A percentile compares a stretch with the other conserved stretches of the same genome.
phyloP scores from a whole-genome alignment of 1,140 invertebrate genomes.

The Lordiphosa clarofinis region DNA sequence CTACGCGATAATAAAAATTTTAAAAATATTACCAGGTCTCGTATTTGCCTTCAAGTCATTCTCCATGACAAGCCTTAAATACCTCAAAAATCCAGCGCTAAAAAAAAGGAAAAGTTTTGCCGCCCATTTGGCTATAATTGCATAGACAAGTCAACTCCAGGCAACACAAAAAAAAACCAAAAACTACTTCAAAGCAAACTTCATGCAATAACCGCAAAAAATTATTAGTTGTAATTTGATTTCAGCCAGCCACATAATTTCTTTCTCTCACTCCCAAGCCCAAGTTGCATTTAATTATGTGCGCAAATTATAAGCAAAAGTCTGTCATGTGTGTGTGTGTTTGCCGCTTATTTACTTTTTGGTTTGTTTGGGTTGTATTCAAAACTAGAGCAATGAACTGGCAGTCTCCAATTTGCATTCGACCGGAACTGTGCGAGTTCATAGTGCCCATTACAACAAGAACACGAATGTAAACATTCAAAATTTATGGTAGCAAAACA shows the following conservation, averaged over 20 bases:
- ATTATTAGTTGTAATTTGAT: conserved; percentile 68
- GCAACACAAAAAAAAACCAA: conserved; percentile 9
- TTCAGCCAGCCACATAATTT: conserved; percentile 34
- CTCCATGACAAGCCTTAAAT: conserved; percentile 36
- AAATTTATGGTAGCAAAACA: conserved; percentile 52
- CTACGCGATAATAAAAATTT: not conserved
- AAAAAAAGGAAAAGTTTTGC: conserved; percentile 23
- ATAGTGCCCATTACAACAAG: conserved; percentile 61
- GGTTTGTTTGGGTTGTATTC: not conserved
- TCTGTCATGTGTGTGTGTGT: not conserved
- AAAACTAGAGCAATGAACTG: conserved; percentile 66
- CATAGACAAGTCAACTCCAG: conserved; percentile 28
- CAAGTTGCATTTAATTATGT: conserved; percentile 67
- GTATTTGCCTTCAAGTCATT: conserved; percentile 6
- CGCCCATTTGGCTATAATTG: conserved; percentile 60
- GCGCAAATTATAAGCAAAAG: conserved; percentile 50
- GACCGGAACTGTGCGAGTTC: conserved; percentile 64
- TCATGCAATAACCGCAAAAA: conserved; percentile 18
- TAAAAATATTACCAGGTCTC: not conserved
- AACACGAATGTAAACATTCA: conserved; percentile 63
- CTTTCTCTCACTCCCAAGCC: conserved; percentile 12
- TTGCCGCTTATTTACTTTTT: not conserved
- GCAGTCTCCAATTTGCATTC: conserved; percentile 45
- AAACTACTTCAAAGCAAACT: conserved; percentile 31
- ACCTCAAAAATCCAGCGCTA: conserved; percentile 8